phyloP scores from a whole-genome alignment of 2,888 invertebrate genomes.

The Acanthosoma haemorrhoidale region DNA sequence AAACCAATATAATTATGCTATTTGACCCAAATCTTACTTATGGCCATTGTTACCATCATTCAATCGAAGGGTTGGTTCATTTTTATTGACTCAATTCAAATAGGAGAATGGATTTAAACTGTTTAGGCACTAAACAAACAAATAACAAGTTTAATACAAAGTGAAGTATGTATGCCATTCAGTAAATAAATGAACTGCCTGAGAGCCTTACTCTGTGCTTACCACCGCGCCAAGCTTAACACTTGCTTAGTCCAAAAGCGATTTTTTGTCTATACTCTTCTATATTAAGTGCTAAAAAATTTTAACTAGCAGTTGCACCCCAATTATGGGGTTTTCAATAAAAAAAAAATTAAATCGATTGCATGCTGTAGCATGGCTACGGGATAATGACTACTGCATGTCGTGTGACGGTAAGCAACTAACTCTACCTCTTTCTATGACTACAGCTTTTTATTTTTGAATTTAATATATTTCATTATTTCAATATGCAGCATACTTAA shows the following conservation, averaged over 20 bases:
- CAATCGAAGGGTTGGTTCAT: no score
- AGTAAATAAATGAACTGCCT: slow-evolving; percentile 30
- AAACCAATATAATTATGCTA: no score
- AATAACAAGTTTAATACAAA: not conserved
- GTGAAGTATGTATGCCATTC: slow-evolving; percentile 20
- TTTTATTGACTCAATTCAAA: no score
- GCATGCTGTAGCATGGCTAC: slow-evolving; percentile 31
- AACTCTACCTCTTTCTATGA: slow-evolving; percentile 28
- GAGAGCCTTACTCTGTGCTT: slow-evolving; percentile 12
- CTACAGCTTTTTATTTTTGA: slow-evolving; percentile 22
- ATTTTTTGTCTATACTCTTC: slow-evolving; percentile 25
- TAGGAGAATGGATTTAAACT: no score
- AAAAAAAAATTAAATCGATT: slow-evolving; percentile 21
- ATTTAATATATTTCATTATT: not conserved
- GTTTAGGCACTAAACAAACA: no score
- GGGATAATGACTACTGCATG: slow-evolving; percentile 22
- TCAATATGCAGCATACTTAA: slow-evolving; percentile 22
- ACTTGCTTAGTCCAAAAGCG: slow-evolving; percentile 17
- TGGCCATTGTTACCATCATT: no score
- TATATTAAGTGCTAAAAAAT: slow-evolving; percentile 22
- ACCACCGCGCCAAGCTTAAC: slow-evolving; percentile 25
- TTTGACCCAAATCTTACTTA: no score
- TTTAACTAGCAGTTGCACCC: slow-evolving; percentile 27
- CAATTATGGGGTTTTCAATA: slow-evolving; percentile 23
- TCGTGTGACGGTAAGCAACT: slow-evolving; percentile 21